These are phyloP conservation scores for Epinotia nisella DNA, from an alignment of 2,888 invertebrate species.

Conservation along the genomic window DNA sequence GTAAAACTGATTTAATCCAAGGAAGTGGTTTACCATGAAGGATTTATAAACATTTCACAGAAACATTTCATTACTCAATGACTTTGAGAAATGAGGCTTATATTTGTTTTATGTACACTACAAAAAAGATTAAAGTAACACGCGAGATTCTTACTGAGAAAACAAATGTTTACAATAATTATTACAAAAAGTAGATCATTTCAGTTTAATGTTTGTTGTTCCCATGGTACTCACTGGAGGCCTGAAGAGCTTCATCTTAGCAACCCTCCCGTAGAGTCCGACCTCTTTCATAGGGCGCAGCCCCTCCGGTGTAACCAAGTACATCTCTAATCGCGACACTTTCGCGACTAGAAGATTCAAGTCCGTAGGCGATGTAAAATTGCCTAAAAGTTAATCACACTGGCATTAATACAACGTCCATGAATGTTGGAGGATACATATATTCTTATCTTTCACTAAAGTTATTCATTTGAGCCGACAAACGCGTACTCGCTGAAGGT, in stretches of 20 bases:
- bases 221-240: conserved; percentile 87
- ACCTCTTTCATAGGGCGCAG: conserved; percentile 97
- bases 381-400: conserved; percentile 86
- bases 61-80: background rate
- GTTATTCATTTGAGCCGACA: background rate
- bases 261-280: conserved; percentile 96
- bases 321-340: conserved; percentile 97
- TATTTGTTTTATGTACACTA: background rate
- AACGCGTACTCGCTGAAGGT: background rate
- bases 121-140: background rate
- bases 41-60: too few species aligned
- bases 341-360: conserved; percentile 98
- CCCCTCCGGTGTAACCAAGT: conserved; percentile 98
- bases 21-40: too few species aligned
- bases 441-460: background rate
- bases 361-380: conserved; percentile 97
- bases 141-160: background rate
- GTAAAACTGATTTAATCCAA: too few species aligned
- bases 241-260: conserved; percentile 96
- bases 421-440: background rate
- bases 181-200: background rate
- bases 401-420: background rate
- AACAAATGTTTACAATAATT: background rate
- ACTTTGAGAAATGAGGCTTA: background rate
- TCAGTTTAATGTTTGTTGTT: background rate